phyloP scores from a whole-genome alignment of 2,888 invertebrate genomes.

The Hermodice carunculata region DNA sequence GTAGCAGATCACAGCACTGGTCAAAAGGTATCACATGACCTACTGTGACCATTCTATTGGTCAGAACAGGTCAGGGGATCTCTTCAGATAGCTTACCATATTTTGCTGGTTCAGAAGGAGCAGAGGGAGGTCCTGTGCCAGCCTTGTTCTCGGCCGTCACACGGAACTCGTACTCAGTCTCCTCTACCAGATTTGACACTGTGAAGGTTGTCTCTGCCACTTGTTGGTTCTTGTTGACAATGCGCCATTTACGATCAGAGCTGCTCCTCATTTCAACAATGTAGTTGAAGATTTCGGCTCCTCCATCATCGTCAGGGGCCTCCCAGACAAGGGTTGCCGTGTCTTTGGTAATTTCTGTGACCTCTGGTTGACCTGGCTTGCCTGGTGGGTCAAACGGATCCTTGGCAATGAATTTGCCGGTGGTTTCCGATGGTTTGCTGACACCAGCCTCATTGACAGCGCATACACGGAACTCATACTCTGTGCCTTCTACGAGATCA shows the following conservation, averaged over 20 bases:
- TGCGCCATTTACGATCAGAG: slow-evolving; percentile 51
- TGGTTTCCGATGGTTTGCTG: slow-evolving; percentile 83
- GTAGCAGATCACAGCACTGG: too few species aligned
- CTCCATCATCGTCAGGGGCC: slow-evolving; percentile 29
- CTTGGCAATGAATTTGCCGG: slow-evolving; percentile 58
- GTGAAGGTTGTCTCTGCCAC: slow-evolving; percentile 43
- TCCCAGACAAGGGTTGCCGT: slow-evolving; percentile 30
- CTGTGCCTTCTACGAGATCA: slow-evolving; percentile 42
- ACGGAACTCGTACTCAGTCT: slow-evolving; percentile 91
- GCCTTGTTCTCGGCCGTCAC: slow-evolving; percentile 90
- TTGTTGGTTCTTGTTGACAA: slow-evolving; percentile 39
- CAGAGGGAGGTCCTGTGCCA: slow-evolving; percentile 78
- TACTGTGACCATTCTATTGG: too few species aligned
- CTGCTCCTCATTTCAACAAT: slow-evolving; percentile 31
- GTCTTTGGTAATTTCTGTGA: slow-evolving; percentile 19
- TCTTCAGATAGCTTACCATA: slow-evolving; percentile 32
- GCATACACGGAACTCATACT: slow-evolving; percentile 86
- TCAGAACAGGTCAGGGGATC: too few species aligned
- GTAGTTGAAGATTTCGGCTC: slow-evolving; percentile 28
- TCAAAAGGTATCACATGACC: too few species aligned
- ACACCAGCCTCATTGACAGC: slow-evolving; percentile 92
- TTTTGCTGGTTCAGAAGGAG: slow-evolving; percentile 26
- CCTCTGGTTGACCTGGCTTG: slow-evolving; percentile 19
- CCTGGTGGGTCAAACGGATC: slow-evolving; percentile 41
- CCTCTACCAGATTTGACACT: slow-evolving; percentile 82